Base-by-base conservation (phyloP, 2,113 vertebrate species). In the Sinosuthora webbiana region DNA sequence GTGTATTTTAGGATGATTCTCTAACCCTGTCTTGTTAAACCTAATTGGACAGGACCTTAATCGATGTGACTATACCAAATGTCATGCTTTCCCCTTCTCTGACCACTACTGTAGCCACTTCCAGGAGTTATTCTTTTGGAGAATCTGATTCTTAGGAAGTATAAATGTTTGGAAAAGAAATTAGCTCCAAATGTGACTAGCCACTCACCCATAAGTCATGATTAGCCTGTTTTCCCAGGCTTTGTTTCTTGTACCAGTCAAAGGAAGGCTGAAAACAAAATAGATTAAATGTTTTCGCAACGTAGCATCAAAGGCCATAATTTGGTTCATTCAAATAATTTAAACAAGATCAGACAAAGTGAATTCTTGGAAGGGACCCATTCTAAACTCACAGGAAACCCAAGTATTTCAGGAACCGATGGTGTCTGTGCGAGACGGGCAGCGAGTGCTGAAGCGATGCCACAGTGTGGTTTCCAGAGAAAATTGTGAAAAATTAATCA, bases 121-220 rank as follows among this genome's bases (percentile, higher is more conserved):
- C 68, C 92, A 93, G 93, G 85, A 90, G 80, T 55, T 94, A 52
- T 89, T 96, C 80, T 78, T 92, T 89, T 89, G 63, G 85, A 93
- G 69, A 87, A 93, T 53, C 69, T 89, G 13, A 76, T 93, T 76
- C 83, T 93, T 92, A 84, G 92, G 93, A 95, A 97, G 90, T 89
- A 84, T 39, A 95, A 96, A 93, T 93, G 86, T 96, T 96, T 96
- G 57, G 83, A 89, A 96, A 95, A 95, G 60, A 94, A 94, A 96
- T 94, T 84, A 97, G 73, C 92, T 96, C 83, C 90, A 95, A 97
- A 96, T 97, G 94, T 94, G 68, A 90, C 86, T 78, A 90, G 88
- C 77, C 80, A 87, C 53, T 96, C 65, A 96, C 85, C 73, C 92
- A 24, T 82, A 94, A 96, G 83, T 93, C 83, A 90, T 89, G 62